A percentile compares a stretch with the other conserved stretches of the same genome.
Conservation (phyloP, 2,888 invertebrate genomes). For the Euproctis similis region DNA sequence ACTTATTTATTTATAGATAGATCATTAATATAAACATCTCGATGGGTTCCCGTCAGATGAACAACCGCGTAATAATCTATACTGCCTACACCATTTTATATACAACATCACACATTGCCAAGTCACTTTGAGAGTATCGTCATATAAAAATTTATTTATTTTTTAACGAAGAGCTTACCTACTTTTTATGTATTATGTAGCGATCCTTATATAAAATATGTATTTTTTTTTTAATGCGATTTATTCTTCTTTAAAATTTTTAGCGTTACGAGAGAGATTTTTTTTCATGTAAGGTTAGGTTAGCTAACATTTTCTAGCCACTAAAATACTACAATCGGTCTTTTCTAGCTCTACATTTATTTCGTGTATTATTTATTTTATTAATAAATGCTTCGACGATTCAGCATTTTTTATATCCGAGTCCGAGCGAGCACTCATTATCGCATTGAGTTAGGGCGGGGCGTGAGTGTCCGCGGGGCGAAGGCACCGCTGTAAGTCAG, state of each 20-base stretch:
- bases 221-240: conserved; percentile 56
- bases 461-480: conserved; percentile 24
- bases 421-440: conserved; percentile 29
- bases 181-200: conserved; percentile 45
- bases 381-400: conserved; percentile 60
- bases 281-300: conserved; percentile 31
- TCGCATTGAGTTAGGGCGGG: conserved; percentile 14
- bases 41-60: conserved; percentile 34
- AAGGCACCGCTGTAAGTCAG: not conserved
- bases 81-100: conserved; percentile 41
- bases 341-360: conserved; percentile 46
- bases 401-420: conserved; percentile 48
- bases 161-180: conserved; percentile 59
- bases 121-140: conserved; percentile 69
- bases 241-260: conserved; percentile 52
- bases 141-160: conserved; percentile 71
- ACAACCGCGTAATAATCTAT: conserved; percentile 35
- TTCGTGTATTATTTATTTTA: conserved; percentile 41
- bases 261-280: conserved; percentile 48
- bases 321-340: conserved; percentile 52
- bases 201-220: conserved; percentile 73
- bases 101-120: conserved; percentile 73
- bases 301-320: conserved; percentile 50
- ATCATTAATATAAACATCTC: conserved; percentile 31
- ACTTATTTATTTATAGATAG: conserved; percentile 38